Conservation (phyloP, 2,797 vertebrate genomes). For the Phoeniculus purpureus region DNA sequence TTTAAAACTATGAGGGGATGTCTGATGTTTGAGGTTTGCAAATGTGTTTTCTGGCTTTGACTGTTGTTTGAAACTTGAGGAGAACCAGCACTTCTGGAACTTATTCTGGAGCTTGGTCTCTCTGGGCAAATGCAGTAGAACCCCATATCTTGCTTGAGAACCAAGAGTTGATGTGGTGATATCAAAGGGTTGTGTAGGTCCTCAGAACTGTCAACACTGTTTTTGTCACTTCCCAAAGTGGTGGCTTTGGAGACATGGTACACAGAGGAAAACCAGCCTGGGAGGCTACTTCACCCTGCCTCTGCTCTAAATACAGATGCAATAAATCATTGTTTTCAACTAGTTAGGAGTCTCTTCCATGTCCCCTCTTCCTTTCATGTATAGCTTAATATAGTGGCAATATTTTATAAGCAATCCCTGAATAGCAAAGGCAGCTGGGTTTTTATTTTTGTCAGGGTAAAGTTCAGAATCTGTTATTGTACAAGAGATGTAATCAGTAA, state of each 20-base stretch:
- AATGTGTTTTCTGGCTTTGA: not conserved
- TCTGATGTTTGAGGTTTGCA: not conserved
- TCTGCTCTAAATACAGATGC: not conserved
- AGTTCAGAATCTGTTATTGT: not conserved
- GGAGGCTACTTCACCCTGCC: not conserved
- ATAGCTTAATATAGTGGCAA: not conserved
- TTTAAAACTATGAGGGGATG: not conserved
- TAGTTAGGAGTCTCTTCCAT: not conserved
- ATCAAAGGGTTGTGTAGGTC: not conserved
- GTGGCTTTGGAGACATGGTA: not conserved
- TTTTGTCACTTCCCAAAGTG: not conserved
- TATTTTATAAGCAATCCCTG: not conserved
- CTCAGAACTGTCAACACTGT: not conserved
- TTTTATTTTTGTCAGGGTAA: not conserved
- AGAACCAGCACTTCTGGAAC: not conserved
- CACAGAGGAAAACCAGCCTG: rapidly evolving
- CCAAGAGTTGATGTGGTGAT: not conserved
- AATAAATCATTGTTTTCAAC: not conserved
- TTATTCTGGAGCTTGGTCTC: not conserved
- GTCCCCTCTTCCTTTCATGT: not conserved
- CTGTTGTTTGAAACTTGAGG: not conserved
- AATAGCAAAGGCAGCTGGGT: not conserved
- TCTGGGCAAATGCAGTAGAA: not conserved
- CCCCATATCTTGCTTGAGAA: not conserved
- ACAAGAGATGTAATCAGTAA: not conserved